Evolutionary conservation across 1,140 invertebrate species (phyloP).

Genomic region (Epicauta chinensis): DNA sequence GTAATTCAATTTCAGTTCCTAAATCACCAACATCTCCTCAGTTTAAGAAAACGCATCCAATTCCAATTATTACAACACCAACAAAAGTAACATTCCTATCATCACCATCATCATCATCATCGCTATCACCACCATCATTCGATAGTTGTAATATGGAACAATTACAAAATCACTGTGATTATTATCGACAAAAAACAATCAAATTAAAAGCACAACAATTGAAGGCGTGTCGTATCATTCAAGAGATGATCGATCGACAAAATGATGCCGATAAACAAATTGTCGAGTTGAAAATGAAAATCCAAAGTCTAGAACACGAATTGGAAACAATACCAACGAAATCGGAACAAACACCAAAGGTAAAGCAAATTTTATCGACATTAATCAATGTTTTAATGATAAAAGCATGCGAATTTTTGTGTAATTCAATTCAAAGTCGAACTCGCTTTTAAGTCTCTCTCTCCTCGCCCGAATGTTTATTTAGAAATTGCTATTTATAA

Average conservation of each 20-base stretch:
- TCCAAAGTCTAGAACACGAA: slow-evolving; percentile 22
- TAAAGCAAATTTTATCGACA: too few relatives aligned
- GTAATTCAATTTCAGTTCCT: slow-evolving; percentile 37
- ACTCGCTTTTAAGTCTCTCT: too few relatives aligned
- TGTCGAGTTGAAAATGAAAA: slow-evolving; percentile 33
- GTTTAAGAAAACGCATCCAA: not conserved
- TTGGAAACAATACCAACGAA: slow-evolving; percentile 24
- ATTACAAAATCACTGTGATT: not conserved
- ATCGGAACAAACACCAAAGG: not conserved
- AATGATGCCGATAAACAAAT: slow-evolving; percentile 38
- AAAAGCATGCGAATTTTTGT: too few relatives aligned
- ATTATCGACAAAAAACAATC: slow-evolving; percentile 21
- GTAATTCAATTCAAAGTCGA: too few relatives aligned
- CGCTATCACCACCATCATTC: not conserved
- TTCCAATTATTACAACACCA: slow-evolving; percentile 5
- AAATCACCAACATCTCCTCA: slow-evolving; percentile 31
- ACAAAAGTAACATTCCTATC: slow-evolving; percentile 26
- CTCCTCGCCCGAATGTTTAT: too few relatives aligned
- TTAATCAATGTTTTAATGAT: too few relatives aligned
- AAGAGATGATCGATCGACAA: slow-evolving; percentile 36
- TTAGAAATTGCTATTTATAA: too few relatives aligned
- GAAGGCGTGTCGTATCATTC: slow-evolving; percentile 40
- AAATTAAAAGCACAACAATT: slow-evolving; percentile 39
- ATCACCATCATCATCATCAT: slow-evolving; percentile 1
- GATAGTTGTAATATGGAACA: not conserved